Base-by-base conservation (phyloP, 2,888 invertebrate genomes). In the Apamea epomidion region DNA sequence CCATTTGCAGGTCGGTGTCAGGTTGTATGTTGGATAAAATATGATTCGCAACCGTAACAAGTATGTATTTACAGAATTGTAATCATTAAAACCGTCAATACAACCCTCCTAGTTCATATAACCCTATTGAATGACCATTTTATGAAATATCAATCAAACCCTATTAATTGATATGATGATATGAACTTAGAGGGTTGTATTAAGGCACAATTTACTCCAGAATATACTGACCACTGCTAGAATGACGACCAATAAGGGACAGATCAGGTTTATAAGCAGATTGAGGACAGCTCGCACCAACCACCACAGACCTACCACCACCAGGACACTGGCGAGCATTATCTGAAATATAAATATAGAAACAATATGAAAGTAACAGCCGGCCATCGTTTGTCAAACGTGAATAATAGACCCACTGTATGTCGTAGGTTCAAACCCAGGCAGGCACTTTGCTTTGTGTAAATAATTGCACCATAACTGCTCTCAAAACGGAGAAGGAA, bases 221-320 rank as follows among this genome's bases (percentile, higher is more conserved):
- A 5, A 16, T 25, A 60, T 74, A 91, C 94, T 93, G 67, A 96
- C 97, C 90, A 97, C 94, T 84, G 96, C 97, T 37, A 97, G 84
- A 29, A 96, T 65, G 3, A 96, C 96, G 70, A 96, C 93, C 67
- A 96, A 81, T 51, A 96, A 82, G 0, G 97, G 96, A 90, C 94
- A 95, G 77, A 96, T 80, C 29, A 97, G 91, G 90, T 95, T 95
- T 80, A 97, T 93, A 21, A 97, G 73, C 37, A 97, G 88, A 0
- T 93, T 89, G 48, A 97, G 90, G 2, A 96, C 81, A 0, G 95
- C 92, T 18, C 95, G 91, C 70, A 96, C 94, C 76, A 95, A 76
- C 97, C 97, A 97, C 97, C 96, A 97, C 10, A 96, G 82, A 0
- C 95, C 96, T 4, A 96, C 81, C 42, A 97, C 95, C 75, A 96